A percentile compares a stretch with the other conserved stretches of the same genome.
Conservation (phyloP, 2,888 invertebrate species). For the Dinocampus coccinellae region DNA sequence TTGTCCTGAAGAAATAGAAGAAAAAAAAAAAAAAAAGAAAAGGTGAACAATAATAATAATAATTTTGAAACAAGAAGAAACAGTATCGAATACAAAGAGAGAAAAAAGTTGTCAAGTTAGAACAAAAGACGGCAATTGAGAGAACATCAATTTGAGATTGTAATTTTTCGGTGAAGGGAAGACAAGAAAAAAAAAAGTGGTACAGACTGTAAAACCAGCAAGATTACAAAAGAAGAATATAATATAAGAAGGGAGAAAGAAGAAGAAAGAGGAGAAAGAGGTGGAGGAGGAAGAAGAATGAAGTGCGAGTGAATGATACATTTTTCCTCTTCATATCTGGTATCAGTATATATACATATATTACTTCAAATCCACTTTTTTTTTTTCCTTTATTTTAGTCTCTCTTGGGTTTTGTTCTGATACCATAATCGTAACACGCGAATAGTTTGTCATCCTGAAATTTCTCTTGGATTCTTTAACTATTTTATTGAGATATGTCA, state of each 20-base stretch:
- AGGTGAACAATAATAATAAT: background rate
- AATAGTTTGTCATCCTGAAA: background rate
- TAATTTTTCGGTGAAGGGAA: slow-evolving; percentile 15
- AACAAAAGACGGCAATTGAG: slow-evolving; percentile 28
- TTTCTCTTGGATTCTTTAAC: background rate
- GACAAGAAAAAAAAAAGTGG: slow-evolving; percentile 5
- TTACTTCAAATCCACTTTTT: background rate
- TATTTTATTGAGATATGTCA: background rate
- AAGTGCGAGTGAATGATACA: background rate
- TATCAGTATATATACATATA: too few species aligned
- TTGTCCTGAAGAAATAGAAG: background rate
- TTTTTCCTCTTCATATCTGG: background rate
- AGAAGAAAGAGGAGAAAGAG: background rate
- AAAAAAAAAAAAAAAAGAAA: background rate
- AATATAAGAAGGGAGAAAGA: background rate
- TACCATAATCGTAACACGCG: background rate
- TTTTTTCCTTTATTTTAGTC: too few species aligned
- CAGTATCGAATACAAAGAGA: background rate
- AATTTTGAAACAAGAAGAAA: background rate
- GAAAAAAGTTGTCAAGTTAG: background rate
- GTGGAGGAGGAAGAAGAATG: background rate
- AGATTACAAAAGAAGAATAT: background rate
- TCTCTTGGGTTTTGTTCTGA: background rate
- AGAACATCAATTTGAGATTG: slow-evolving; percentile 28
- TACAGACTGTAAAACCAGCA: background rate